phyloP scores from a whole-genome alignment of 2,888 invertebrate species.

The Epinotia nisella region DNA sequence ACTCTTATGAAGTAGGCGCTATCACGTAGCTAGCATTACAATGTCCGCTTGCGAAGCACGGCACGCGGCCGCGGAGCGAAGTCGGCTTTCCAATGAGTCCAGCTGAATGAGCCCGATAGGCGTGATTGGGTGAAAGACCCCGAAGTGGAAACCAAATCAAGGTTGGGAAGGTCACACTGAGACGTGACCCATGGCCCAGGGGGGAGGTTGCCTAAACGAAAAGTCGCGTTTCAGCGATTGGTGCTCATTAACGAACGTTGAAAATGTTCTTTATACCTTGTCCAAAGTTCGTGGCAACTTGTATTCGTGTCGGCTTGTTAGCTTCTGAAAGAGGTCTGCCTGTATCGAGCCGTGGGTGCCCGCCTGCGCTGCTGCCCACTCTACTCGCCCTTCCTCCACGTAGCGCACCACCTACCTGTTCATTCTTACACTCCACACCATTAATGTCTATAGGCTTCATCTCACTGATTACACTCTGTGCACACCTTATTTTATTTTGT shows the following conservation, averaged over 20 bases:
- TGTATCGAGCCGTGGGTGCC: constrained; percentile 84
- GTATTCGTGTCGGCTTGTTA: constrained; percentile 71
- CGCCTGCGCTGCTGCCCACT: constrained; percentile 70
- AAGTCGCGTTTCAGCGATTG: constrained; percentile 64
- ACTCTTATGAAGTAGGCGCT: constrained; percentile 49
- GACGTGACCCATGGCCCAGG: constrained; percentile 87
- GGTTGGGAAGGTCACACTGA: constrained; percentile 89
- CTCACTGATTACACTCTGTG: constrained; percentile 66
- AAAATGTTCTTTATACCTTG: constrained; percentile 63
- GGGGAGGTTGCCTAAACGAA: constrained; percentile 66
- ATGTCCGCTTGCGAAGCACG: constrained; percentile 60
- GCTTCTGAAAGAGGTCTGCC: constrained; percentile 71
- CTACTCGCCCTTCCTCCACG: constrained; percentile 67
- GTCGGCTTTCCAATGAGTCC: constrained; percentile 72
- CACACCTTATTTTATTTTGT: constrained; percentile 65
- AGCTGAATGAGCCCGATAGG: constrained; percentile 68
- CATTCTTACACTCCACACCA: constrained; percentile 69
- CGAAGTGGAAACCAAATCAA: constrained; percentile 93
- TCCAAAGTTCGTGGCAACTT: constrained; percentile 68
- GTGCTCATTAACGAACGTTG: constrained; percentile 62
- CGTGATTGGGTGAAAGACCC: constrained; percentile 85
- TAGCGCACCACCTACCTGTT: constrained; percentile 65
- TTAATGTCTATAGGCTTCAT: constrained; percentile 62
- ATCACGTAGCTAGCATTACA: constrained; percentile 48
- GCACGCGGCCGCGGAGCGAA: constrained; percentile 47